A percentile compares a stretch with the other conserved stretches of the same genome.
Evolutionary conservation across 2,113 vertebrate genomes (phyloP).

Genomic region (Benthochromis sp.): DNA sequence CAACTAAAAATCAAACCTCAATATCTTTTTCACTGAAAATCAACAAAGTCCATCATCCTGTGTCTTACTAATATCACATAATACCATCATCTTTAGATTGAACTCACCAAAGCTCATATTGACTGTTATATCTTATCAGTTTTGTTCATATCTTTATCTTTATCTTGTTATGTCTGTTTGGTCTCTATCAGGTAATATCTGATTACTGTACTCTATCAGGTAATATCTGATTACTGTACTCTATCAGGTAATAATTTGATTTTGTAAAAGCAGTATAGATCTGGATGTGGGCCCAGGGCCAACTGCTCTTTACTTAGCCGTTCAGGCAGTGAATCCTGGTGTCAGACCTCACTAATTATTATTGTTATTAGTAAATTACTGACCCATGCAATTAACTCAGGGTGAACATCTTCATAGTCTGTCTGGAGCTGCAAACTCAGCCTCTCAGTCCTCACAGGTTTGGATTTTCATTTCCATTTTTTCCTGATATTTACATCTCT

Average conservation of each 20-base stretch:
- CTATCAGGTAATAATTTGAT: background rate
- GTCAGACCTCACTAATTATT: background rate
- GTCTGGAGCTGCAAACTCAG: background rate
- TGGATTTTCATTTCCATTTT: background rate
- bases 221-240: background rate
- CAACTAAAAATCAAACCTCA: background rate
- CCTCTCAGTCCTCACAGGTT: background rate
- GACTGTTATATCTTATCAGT: background rate
- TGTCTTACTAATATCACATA: background rate
- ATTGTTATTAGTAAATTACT: background rate
- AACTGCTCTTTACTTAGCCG: background rate
- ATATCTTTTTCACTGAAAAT: background rate
- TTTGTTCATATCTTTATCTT: background rate
- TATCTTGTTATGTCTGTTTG: background rate
- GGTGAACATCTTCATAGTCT: background rate
- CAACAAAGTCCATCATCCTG: background rate
- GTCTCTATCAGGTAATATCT: background rate
- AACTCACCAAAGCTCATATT: background rate
- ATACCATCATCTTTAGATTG: background rate
- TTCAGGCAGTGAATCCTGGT: background rate
- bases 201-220: background rate
- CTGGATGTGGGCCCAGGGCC: background rate
- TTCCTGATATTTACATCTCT: background rate
- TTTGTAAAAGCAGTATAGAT: background rate
- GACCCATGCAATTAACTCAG: background rate